Evolutionary conservation across 2,797 vertebrate species (phyloP), one percentile per base, ranked within the genome.

Genomic region (Columba guinea): DNA sequence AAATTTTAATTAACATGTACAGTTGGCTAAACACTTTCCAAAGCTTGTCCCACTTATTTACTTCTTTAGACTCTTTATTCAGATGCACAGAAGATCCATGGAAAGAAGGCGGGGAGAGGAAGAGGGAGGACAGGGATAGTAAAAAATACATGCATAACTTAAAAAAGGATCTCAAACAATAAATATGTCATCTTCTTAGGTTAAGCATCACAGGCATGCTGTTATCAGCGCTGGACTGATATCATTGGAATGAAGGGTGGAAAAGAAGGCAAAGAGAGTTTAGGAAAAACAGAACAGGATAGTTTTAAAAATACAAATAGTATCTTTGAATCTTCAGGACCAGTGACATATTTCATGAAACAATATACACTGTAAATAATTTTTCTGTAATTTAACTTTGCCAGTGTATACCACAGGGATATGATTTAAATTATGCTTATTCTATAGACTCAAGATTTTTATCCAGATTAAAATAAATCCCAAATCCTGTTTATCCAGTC

Each of bases 391-490:
- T 84, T 89, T 91, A 92, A 84, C 53, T 94, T 94, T 92, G 35
- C 23, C 85, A 83, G 60, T 59, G 56, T 85, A 62, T 87, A 86
- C 49, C 52, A 73, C 39, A 76, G 49, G 32, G 69, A 44, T 74
- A 52, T 81, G 55, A 85, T 79, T 93, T 87, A 93, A 96, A 87
- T 92, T 74, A 83, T 71, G 39, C 58, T 76, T 86, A 94, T 96
- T 96, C 49, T 84, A 48, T 91, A 79, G 62, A 92, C 21, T 88
- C 84, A 78, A 85, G 67, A 84, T 95, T 95, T 94, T 96, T 84
- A 96, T 93, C 93, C 94, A 95, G 92, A 96, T 96, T 94, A 97
- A 86, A 95, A 34, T 88, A 94, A 96, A 96, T 94, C 84, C 91
- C 70, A 86, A 96, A 96, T 96, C 94, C 94, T 94, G 69, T 95